A percentile compares a stretch with the other conserved stretches of the same genome.
phyloP scores from a whole-genome alignment of 2,797 vertebrate genomes.

The Arrhamphus sclerolepis region DNA sequence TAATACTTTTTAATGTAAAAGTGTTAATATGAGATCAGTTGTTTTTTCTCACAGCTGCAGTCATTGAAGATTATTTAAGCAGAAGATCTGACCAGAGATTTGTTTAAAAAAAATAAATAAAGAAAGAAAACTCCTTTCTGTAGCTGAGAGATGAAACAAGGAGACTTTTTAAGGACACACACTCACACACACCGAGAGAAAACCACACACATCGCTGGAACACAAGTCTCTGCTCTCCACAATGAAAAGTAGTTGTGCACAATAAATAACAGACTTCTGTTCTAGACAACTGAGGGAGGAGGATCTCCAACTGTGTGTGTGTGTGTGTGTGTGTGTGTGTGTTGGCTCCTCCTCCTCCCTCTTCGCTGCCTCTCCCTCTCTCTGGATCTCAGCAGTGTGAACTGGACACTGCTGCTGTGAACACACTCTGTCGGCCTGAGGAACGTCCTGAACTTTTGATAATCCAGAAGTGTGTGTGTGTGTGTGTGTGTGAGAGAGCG shows the following conservation, averaged over 20 bases:
- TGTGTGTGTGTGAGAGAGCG: conserved; percentile 2
- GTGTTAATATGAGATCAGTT: no score
- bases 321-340: conserved; percentile 11
- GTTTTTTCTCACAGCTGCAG: no score
- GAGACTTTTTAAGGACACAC: no score
- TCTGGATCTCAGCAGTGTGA: conserved; percentile 45
- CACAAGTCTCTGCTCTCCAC: not conserved
- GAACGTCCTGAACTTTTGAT: not conserved
- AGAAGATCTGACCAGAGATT: no score
- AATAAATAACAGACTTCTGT: conserved; percentile 48
- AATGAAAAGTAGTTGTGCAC: conserved; percentile 5
- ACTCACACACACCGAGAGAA: no score
- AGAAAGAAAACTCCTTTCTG: no score
- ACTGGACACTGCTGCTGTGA: conserved; percentile 17
- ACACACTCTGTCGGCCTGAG: conserved; percentile 7
- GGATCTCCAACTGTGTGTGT: not conserved
- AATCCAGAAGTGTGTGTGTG: not conserved
- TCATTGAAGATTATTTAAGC: no score
- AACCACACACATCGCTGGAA: conserved; percentile 26
- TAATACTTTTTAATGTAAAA: no score
- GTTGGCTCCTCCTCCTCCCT: conserved; percentile 25
- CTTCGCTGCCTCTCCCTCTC: conserved; percentile 9
- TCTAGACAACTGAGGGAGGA: conserved; percentile 28
- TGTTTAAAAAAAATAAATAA: no score
- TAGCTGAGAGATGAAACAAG: no score